Evolutionary conservation across 2,113 vertebrate species (phyloP), one percentile per base, ranked within the genome.

Genomic region (Rhineura floridana): DNA sequence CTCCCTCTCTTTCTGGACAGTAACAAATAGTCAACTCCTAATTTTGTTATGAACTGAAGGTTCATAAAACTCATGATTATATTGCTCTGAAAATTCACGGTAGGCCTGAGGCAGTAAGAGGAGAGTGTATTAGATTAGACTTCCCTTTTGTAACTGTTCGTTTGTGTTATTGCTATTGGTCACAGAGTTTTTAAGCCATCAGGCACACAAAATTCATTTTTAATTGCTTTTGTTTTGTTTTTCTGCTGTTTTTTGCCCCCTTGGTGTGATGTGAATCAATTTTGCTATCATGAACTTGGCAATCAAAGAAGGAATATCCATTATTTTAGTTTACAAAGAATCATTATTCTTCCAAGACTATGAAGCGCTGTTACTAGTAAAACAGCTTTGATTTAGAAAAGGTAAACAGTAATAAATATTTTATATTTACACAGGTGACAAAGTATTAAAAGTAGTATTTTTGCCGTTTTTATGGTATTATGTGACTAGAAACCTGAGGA

Each of bases 1-100:
- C 17, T 78, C 79, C n/a, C 81, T 86, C 88, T 10, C 1, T 82
- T 91, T 86, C 79, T 69, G 50, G 86, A 85, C 85, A 86, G 77
- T 75, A 90, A 91, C 85, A 89, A 90, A 88, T 19, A 70, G 25
- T 0, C 50, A 90, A 59, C 78, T 90, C n/a, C 88, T 92, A 87
- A 94, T 85, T 84, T 87, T 75, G 82, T 92, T 91, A 81, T 70
- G 33, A 93, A 91, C 67, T 23, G 9, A 36, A 92, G 83, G 89
- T 72, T 92, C 91, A 94, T 88, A 94, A 95, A 93, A 21, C 25
- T 73, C 42, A 55, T 9, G 69, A 92, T 39, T 92, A 76, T 63
- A 88, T 78, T 86, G 86, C 89, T 90, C 90, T 90, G 88, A 83
- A 92, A 95, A 93, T 67, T 86, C 87, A 82, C 86, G 9, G 0